These are phyloP conservation scores for Globodera rostochiensis DNA, from an alignment of 1,140 invertebrate genomes.

Conservation along the genomic window DNA sequence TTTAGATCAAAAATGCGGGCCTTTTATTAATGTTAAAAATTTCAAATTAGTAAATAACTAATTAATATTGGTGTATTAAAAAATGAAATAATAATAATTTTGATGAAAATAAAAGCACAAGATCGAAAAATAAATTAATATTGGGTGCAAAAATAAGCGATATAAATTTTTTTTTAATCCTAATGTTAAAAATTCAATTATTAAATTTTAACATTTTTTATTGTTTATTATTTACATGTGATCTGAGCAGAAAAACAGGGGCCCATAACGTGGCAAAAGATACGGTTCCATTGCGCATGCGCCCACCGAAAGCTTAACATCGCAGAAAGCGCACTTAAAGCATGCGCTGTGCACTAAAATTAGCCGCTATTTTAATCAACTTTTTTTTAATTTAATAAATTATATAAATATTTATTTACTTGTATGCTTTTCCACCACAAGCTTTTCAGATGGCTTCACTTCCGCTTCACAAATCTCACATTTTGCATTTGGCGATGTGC, in stretches of 20 bases:
- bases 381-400: constrained; percentile 4
- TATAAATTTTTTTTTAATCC: too few species aligned
- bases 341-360: constrained; percentile 29
- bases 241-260: not conserved
- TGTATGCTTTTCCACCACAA: constrained; percentile 26
- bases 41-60: too few species aligned
- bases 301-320: constrained; percentile 8
- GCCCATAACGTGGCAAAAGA: not conserved
- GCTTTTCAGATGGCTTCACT: constrained; percentile 17
- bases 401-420: constrained; percentile 22
- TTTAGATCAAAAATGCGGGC: too few species aligned
- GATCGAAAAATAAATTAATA: too few species aligned
- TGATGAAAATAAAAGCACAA: too few species aligned
- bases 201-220: not conserved
- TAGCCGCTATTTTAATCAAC: constrained; percentile 3
- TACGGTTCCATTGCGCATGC: constrained; percentile 24
- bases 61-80: too few species aligned
- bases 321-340: constrained; percentile 25
- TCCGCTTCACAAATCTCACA: constrained; percentile 9
- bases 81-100: too few species aligned
- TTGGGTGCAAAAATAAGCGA: too few species aligned
- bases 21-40: too few species aligned
- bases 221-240: not conserved
- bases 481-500: not conserved
- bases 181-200: too few species aligned